phyloP scores from a whole-genome alignment of 2,113 vertebrate species.

The Tyto alba region DNA sequence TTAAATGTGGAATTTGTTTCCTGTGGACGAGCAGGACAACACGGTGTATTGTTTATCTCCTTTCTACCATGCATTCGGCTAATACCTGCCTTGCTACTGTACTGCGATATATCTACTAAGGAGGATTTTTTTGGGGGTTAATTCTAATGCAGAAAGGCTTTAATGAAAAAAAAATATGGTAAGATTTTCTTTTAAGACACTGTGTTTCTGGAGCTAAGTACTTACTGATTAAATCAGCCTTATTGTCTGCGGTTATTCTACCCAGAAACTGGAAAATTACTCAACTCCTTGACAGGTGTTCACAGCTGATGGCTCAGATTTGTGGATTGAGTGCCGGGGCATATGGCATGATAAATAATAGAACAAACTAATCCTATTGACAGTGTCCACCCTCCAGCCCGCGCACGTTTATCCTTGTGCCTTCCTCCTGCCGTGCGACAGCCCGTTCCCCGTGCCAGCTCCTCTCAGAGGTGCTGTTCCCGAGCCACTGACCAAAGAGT shows the following conservation, averaged over 20 bases:
- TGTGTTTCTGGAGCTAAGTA: background rate
- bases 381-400: background rate
- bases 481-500: fast-evolving
- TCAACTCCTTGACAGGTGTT: background rate
- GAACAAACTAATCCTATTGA: background rate
- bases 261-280: background rate
- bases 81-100: background rate
- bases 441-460: background rate
- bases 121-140: background rate
- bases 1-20: background rate
- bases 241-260: background rate
- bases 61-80: background rate
- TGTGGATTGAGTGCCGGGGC: background rate
- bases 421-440: fast-evolving
- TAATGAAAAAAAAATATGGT: background rate
- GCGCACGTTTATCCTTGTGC: background rate
- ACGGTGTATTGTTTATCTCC: background rate
- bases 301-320: background rate
- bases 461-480: background rate
- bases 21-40: slow-evolving; percentile 8
- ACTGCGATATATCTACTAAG: background rate
- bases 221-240: background rate
- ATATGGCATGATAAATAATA: background rate
- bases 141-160: background rate
- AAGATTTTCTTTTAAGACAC: background rate